phyloP scores from a whole-genome alignment of 2,888 invertebrate genomes.

The Lampropteryx suffumata region DNA sequence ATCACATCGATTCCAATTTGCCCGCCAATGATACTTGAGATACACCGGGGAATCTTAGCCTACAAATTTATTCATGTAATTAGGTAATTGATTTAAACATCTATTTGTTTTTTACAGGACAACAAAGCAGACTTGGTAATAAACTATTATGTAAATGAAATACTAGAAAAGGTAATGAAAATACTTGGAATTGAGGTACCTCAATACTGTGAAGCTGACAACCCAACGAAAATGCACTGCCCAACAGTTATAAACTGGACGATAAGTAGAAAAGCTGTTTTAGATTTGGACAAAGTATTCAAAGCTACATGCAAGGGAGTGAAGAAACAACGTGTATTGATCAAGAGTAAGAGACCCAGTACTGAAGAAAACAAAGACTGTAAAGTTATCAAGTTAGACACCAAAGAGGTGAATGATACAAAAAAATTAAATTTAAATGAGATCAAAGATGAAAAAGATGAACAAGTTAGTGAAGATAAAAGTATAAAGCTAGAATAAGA shows the following conservation, averaged over 20 bases:
- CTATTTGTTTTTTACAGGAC: constrained; percentile 85
- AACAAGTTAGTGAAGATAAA: neutral
- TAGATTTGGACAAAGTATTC: constrained; percentile 84
- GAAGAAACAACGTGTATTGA: constrained; percentile 66
- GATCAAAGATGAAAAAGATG: neutral
- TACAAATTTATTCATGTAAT: no score
- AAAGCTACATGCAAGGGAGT: constrained; percentile 75
- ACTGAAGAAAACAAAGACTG: constrained; percentile 6
- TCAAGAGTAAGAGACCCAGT: constrained; percentile 60
- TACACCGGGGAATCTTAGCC: no score
- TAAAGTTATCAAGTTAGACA: constrained; percentile 59
- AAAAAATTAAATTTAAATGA: neutral
- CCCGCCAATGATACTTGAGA: no score
- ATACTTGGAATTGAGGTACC: constrained; percentile 89
- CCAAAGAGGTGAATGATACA: constrained; percentile 31
- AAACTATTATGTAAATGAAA: constrained; percentile 93
- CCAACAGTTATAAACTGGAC: constrained; percentile 87
- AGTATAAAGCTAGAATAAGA: no score
- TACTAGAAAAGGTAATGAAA: constrained; percentile 89
- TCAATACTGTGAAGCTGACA: constrained; percentile 84
- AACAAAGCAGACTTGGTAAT: constrained; percentile 95
- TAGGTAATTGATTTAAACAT: no score
- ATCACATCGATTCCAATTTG: no score
- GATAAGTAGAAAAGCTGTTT: constrained; percentile 83
- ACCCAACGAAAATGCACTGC: constrained; percentile 85